Evolutionary conservation across 2,888 invertebrate genomes (phyloP), one percentile per base, ranked within the genome.

Genomic region (Synergus japonicus): DNA sequence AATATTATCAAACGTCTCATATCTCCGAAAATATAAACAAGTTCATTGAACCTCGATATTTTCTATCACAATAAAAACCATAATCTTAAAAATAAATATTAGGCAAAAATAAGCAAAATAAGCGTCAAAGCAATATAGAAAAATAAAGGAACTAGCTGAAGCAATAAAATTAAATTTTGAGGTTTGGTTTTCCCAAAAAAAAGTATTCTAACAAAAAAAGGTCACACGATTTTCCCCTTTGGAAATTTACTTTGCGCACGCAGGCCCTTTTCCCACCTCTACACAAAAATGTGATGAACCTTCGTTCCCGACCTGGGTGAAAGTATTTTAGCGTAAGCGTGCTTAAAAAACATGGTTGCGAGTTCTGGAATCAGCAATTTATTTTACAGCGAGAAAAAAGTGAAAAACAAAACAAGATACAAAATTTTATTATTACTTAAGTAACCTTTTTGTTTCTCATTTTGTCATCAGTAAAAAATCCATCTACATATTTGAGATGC

Each of bases 241-340:
- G 8, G 10, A 18, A 66, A 43, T 66, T 43, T 10, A 0, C 15
- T 63, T 63, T 46, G 8, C 46, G 15, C 13, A 46, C n/a, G 44
- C 22, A 73, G 15, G 15, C 15, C n/a, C 46, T 54, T 49, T 54
- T 22, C 37, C 46, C 29, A 29, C 46, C 46, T 15, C 13, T 15
- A 10, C 8, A 15, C 7, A 7, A 29, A 49, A 49, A 49, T 49
- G 13, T 10, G 54, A 13, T 18, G 69, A 73, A 54, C 41, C 73
- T 54, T 41, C 37, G 5, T 41, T 73, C 73, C 73, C 37, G 73
- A 73, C 73, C 73, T 73, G 54, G 73, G 73, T 41, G 54, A 73
- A 73, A 58, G 49, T 18, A 10, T 1, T 10, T 29, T n/a, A 58
- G 69, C 49, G 49, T 69, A 54, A 73, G 54, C 37, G n/a, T 54